Percentiles rank a stretch among this genome's conserved stretches.
Evolutionary conservation across 2,888 invertebrate species (phyloP).

Genomic region (Synergus itoensis): DNA sequence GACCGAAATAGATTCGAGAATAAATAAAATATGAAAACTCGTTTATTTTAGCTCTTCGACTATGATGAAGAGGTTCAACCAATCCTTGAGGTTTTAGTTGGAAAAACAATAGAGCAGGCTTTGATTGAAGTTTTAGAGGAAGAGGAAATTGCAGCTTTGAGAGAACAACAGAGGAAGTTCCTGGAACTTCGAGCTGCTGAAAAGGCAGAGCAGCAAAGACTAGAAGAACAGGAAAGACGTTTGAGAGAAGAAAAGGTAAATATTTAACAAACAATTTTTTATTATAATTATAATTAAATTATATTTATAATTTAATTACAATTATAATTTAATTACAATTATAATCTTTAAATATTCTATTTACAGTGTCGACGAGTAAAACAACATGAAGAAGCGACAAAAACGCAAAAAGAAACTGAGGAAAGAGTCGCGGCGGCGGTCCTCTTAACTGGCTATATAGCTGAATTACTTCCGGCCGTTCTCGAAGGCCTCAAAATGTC

Average conservation of each 20-base stretch:
- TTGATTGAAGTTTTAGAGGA: conserved; percentile 95
- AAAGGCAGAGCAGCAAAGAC: conserved; percentile 88
- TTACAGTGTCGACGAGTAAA: conserved; percentile 84
- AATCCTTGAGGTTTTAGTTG: conserved; percentile 92
- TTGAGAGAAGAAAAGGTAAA: conserved; percentile 83
- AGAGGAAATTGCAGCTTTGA: conserved; percentile 91
- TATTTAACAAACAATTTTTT: background rate
- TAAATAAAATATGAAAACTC: background rate
- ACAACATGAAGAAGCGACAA: conserved; percentile 84
- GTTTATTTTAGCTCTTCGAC: conserved; percentile 85
- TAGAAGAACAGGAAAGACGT: conserved; percentile 88
- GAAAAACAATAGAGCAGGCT: conserved; percentile 93
- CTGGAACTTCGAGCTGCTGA: conserved; percentile 88
- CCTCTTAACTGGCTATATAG: conserved; percentile 91
- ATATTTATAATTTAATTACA: no score
- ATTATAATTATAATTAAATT: background rate
- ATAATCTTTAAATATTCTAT: conserved; percentile 4
- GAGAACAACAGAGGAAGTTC: conserved; percentile 88
- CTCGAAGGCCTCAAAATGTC: conserved; percentile 89
- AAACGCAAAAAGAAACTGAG: conserved; percentile 86
- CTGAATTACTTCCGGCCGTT: conserved; percentile 91
- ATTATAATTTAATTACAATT: background rate
- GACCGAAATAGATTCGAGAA: background rate
- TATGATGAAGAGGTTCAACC: conserved; percentile 95
- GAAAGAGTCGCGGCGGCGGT: conserved; percentile 90